Evolutionary conservation across 2,113 vertebrate genomes (phyloP), one percentile per base, ranked within the genome.

Genomic region (Trematocara marginatum): DNA sequence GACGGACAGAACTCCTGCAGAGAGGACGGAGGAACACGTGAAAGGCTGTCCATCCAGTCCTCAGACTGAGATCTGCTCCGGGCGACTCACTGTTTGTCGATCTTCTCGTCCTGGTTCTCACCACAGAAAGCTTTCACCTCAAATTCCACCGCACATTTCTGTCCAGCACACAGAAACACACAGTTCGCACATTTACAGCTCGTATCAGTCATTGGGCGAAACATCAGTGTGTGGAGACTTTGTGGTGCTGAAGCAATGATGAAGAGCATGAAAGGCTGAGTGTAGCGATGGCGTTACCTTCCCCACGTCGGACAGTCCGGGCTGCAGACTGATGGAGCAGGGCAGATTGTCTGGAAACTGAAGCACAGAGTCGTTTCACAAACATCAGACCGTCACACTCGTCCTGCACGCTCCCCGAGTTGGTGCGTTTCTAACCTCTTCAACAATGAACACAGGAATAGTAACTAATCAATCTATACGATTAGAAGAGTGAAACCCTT

Each of bases 331-430:
- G 12, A 99, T 97, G 0, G 98, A 99, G 49, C 98, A 99, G 1
- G 98, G 98, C 83, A 99, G 92, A 85, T 98, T 97, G 94, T 99
- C 98, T 61, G 98, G 98, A 83, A 99, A 97, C 98, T 99, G 92
- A 85, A 79, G 88, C n/a, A 91, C 16, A 85, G n/a, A 16, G 34
- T 42, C 12, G 2, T 52, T 78, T 80, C 34, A 35, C 23, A 47
- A 52, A 5, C 18, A n/a, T 49, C 38, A 20, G 18, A 38, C 5
- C 23, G 3, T 47, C 23, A 16, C 4, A 0, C 42, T 74, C 23
- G 9, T 18, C 40, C 40, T 74, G 66, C 16, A 29, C 7, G 5
- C 11, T 20, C 42, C 6, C 64, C 0, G 6, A 71, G 15, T 0
- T 0, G 40, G 4, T 15, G 45, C 8, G 3, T 74, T 47, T 74